phyloP scores from a whole-genome alignment of 1,140 invertebrate species.

The Danaus plexippus region DNA sequence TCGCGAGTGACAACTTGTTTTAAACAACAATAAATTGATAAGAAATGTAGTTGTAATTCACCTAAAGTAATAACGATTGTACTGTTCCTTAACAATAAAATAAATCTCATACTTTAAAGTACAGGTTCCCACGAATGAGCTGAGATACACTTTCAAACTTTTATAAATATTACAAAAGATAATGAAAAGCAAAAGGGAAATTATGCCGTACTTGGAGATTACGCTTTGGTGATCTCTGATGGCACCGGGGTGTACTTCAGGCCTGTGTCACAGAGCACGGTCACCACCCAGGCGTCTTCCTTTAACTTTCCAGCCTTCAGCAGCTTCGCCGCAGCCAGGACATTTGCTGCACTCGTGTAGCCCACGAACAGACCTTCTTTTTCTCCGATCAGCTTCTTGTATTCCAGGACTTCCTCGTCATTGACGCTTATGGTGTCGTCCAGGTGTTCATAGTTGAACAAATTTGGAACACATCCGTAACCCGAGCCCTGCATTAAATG shows the following conservation, averaged over 20 bases:
- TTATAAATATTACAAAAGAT: no score
- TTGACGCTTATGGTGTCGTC: constrained; percentile 47
- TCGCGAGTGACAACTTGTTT: no score
- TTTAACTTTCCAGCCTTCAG: constrained; percentile 45
- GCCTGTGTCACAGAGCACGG: constrained; percentile 49
- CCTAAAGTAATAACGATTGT: no score
- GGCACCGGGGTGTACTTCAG: constrained; percentile 47
- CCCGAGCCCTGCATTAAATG: constrained; percentile 62
- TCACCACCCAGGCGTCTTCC: constrained; percentile 56
- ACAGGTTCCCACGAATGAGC: no score
- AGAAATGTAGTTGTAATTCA: no score
- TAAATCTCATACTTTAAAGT: no score
- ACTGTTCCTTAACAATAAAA: no score
- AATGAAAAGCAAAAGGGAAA: no score
- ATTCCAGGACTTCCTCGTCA: constrained; percentile 54
- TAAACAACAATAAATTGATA: no score
- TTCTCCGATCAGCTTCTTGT: constrained; percentile 49
- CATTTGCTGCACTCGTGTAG: constrained; percentile 58
- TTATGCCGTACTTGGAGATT: no score
- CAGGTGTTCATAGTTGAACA: constrained; percentile 49
- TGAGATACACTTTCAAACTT: no score
- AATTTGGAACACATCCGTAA: constrained; percentile 52
- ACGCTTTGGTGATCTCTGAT: constrained; percentile 6
- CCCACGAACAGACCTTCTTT: constrained; percentile 63
- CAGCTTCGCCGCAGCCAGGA: constrained; percentile 54